Evolutionary conservation across 2,888 invertebrate species (phyloP), one percentile per base, ranked within the genome.

Genomic region (Limenitis camilla): DNA sequence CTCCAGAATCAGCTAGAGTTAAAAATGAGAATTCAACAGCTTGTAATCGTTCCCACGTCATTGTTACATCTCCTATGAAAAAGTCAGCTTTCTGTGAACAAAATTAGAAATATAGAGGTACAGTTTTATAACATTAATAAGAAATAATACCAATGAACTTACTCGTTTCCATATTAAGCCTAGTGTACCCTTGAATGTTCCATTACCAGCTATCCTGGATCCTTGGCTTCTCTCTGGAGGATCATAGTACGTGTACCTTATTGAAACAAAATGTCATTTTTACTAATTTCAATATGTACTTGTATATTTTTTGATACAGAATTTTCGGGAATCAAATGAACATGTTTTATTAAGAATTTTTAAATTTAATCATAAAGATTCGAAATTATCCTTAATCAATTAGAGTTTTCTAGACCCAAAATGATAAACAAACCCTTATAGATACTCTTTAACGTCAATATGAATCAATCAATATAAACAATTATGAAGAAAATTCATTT

Each of bases 11-110:
- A 0, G 93, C 93, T 36, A 94, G 76, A 0, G 93, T 94, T 49
- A 93, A 84, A 66, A 93, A 93, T 0, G 93, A 92, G 77, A 93
- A 94, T 66, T 94, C 93, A 0, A 93, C 92, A 0, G 90, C 92
- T 63, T 91, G 91, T 9, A 91, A 88, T 4, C 93, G 81, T 66
- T 94, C 93, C 88, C 90, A 91, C 0, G 93, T 93, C 63, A 94
- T 88, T 0, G 92, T 92, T 1, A 93, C 91, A 65, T 94, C 94
- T 0, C 94, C 94, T 33, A 94, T 81, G 64, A 93, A 92, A 65
- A 94, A 90, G 58, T 93, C 92, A 0, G 91, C 93, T 76, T 90
- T 88, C 92, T 92, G 60, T 5, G 67, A 64, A 59, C 5, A 43
- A 19, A 8, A n/a, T n/a, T n/a, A n/a, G n/a, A n/a, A n/a, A 35